Base-by-base conservation (phyloP, 2,113 vertebrate genomes). In the Rana temporaria region DNA sequence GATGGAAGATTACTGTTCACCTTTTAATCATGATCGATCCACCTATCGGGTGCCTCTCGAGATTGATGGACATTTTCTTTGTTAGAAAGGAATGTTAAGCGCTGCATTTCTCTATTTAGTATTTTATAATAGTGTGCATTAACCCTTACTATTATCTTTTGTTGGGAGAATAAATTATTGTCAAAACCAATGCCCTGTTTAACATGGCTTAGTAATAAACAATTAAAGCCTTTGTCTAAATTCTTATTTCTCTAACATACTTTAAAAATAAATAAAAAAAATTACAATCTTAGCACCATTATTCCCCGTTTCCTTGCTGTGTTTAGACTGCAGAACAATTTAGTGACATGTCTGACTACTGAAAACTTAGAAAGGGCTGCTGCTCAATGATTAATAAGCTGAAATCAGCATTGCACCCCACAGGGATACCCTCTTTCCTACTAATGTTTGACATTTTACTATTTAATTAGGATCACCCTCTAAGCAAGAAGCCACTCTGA, bases 381-480 rank as follows among this genome's bases (percentile, higher is more conserved):
- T 89, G 88, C 88, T 91, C 84, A 84, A 84, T 90, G 90, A 90
- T 86, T 90, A 89, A 90, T 89, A 90, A 88, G 89, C 86, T 88
- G 86, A 87, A 92, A 86, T 90, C 89, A 91, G 86, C 74, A 42
- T 87, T 32, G 74, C 84, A 88, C 86, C 82, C 90, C 81, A 85
- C 84, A 85, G 87, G 86, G 85, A 88, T 86, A 85, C 85, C 87
- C 79, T 91, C 84, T 85, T 90, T 84, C 87, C 87, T 84, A 88
- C 86, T 88, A 90, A 89, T 85, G 87, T 90, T 88, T 94, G 92
- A 91, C 89, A 90, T 92, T 90, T 92, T 91, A 85, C 38, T 9
- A 84, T 91, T 92, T 91, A 89, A 92, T 91, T 93, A 91, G 89
- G 90, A 88, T 91, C 85, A 85, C 85, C 87, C 86, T 91, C 79